A percentile compares a stretch with the other conserved stretches of the same genome.
These are phyloP conservation scores for Chrysotoxum bicinctum DNA, from an alignment of 2,888 invertebrate genomes.

Conservation along the genomic window DNA sequence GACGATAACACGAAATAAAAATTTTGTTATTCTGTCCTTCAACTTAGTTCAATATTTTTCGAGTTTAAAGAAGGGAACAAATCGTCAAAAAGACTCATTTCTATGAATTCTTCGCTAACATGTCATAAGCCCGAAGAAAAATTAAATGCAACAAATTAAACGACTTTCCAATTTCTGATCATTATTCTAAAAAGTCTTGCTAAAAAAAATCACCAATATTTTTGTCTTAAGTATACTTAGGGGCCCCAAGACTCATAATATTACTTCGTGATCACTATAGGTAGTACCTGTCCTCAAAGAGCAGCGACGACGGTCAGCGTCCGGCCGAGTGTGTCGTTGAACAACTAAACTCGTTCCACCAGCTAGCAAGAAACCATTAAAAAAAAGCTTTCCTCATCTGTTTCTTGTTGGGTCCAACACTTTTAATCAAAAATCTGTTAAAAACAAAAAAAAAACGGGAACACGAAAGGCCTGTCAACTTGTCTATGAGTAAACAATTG, in stretches of 20 bases:
- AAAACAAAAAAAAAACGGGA: neutral
- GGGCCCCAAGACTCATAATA: neutral
- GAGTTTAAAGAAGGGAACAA: no score
- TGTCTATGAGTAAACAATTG: constrained; percentile 11
- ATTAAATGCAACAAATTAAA: no score
- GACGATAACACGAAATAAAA: no score
- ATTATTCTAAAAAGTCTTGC: no score
- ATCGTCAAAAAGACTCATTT: no score
- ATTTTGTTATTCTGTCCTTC: no score
- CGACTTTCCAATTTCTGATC: no score
- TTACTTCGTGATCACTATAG: neutral
- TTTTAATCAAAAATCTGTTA: neutral
- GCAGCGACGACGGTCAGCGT: neutral
- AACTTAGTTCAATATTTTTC: no score
- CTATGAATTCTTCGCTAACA: no score
- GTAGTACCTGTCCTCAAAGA: neutral
- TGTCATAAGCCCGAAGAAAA: no score
- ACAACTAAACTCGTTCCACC: constrained; percentile 30
- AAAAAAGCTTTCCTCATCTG: constrained; percentile 14
- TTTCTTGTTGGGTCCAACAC: constrained; percentile 7
- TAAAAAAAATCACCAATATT: no score
- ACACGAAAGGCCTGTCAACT: constrained; percentile 5
- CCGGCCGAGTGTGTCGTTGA: constrained; percentile 14
- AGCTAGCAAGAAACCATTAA: neutral
- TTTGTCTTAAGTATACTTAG: no score